Evolutionary conservation across 2,113 vertebrate genomes (phyloP).

Genomic region (Stictonetta naevosa): DNA sequence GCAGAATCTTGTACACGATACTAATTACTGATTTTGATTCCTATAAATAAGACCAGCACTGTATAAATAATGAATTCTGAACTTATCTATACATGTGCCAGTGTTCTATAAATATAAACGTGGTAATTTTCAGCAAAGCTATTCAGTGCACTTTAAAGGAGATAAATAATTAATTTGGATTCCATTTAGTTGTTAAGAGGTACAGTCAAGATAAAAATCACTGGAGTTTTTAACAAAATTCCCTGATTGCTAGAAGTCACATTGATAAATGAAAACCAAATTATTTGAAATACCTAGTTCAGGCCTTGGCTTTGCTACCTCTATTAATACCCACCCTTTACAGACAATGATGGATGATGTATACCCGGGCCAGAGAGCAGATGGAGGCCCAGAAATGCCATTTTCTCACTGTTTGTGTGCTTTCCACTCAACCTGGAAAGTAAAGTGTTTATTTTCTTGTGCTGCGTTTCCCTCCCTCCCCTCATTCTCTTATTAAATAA

Average conservation of each 20-base stretch:
- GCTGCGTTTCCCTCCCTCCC: not conserved
- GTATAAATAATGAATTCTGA: constrained; percentile 60
- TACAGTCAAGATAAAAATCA: constrained; percentile 39
- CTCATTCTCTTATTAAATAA: not conserved
- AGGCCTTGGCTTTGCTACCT: not conserved
- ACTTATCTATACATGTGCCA: not conserved
- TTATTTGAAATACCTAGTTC: not conserved
- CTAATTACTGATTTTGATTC: constrained; percentile 12
- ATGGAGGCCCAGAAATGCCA: not conserved
- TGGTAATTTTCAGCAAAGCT: constrained; percentile 44
- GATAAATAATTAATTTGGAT: constrained; percentile 63
- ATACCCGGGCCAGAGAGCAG: not conserved
- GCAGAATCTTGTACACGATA: not conserved
- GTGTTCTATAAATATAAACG: constrained; percentile 42
- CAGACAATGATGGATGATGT: not conserved
- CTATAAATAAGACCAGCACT: constrained; percentile 29
- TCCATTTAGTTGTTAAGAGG: constrained; percentile 53
- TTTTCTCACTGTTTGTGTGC: not conserved
- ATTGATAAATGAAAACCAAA: constrained; percentile 9
- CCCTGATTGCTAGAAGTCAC: not conserved
- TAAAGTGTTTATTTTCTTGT: not conserved
- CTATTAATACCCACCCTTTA: not conserved
- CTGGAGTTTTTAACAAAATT: constrained; percentile 26
- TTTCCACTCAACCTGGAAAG: not conserved
- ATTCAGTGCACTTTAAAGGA: constrained; percentile 36